These are phyloP conservation scores for Crocuta crocuta DNA, from an alignment of 2,113 vertebrate genomes.

Conservation along the genomic window DNA sequence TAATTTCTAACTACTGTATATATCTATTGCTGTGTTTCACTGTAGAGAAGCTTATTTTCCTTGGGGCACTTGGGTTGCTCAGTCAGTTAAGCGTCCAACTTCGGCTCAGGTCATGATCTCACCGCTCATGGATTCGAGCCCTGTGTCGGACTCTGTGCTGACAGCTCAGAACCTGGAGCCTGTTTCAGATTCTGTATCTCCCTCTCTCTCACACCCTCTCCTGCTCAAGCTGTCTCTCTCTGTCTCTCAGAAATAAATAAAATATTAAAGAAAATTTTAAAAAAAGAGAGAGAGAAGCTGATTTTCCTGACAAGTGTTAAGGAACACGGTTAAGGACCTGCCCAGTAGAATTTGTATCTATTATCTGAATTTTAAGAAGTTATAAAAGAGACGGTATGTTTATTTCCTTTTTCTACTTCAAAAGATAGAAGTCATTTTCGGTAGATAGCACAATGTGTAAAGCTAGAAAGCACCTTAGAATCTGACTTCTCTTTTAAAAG, in stretches of 20 bases:
- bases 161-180: no score
- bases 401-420: slow-evolving; percentile 8
- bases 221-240: no score
- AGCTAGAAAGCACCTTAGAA: neutral
- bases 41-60: slow-evolving; percentile 23
- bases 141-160: no score
- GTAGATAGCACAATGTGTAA: neutral
- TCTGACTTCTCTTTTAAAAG: neutral
- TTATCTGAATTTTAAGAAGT: slow-evolving; percentile 31
- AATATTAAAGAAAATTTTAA: no score
- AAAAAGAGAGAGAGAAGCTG: neutral
- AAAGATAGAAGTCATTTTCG: neutral
- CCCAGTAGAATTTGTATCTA: neutral
- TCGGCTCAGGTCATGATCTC: no score
- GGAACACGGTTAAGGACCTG: neutral
- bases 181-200: no score
- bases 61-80: neutral
- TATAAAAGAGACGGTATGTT: neutral
- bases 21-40: neutral
- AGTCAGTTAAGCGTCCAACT: no score
- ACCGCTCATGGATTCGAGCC: no score
- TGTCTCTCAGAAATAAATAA: no score
- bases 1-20: neutral
- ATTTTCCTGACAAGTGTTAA: slow-evolving; percentile 27
- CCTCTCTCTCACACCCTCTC: no score